phyloP scores from a whole-genome alignment of 2,888 invertebrate genomes.

The Euphydryas editha region DNA sequence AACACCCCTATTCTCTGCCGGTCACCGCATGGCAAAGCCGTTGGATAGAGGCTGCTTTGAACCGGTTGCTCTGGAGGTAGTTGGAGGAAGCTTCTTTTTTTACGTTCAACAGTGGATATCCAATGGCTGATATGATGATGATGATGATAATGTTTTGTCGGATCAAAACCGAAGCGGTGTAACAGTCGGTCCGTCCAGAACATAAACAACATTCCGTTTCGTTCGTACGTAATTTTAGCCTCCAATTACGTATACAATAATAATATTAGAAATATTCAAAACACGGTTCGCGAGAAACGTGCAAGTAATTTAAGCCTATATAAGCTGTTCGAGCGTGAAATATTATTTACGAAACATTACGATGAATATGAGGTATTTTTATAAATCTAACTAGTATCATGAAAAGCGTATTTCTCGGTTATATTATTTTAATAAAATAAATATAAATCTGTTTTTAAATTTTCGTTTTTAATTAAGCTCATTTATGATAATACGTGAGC shows the following conservation, averaged over 20 bases:
- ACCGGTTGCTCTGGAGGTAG: no score
- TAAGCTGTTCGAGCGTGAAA: conserved; percentile 2
- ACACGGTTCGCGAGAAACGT: conserved; percentile 19
- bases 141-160: background rate
- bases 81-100: no score
- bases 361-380: background rate
- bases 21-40: no score
- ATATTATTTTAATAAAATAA: no score
- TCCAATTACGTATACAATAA: conserved; percentile 27
- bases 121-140: background rate
- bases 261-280: conserved; percentile 33
- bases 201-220: conserved; percentile 22
- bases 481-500: no score
- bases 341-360: conserved; percentile 4
- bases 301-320: conserved; percentile 13
- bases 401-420: no score
- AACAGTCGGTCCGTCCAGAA: background rate
- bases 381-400: background rate
- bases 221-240: conserved; percentile 23
- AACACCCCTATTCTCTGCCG: no score
- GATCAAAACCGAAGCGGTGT: conserved; percentile 7
- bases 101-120: no score
- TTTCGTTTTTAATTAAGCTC: no score
- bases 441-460: no score
- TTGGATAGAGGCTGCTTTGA: no score